Percentiles rank a stretch among this genome's conserved stretches.
phyloP scores from a whole-genome alignment of 1,140 invertebrate species.

The Papilio polyxenes region DNA sequence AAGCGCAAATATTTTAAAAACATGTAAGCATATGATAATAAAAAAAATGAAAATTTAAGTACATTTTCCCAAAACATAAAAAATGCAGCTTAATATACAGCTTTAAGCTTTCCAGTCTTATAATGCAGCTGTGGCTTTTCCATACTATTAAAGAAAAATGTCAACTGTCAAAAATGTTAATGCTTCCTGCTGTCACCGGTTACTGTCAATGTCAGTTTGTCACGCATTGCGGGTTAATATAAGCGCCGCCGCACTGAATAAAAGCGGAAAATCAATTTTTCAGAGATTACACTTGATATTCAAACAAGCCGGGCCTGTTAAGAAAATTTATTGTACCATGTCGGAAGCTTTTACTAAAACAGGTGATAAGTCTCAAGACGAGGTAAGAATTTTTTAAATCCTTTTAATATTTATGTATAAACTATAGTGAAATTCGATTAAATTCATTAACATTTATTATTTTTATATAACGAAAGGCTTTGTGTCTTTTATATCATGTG shows the following conservation, averaged over 20 bases:
- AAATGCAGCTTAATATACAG: no score
- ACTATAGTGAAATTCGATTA: slow-evolving; percentile 23
- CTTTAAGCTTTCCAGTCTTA: neutral
- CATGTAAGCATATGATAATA: no score
- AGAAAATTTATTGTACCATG: slow-evolving; percentile 51
- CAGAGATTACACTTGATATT: neutral
- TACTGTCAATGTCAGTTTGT: slow-evolving; percentile 26
- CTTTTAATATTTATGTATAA: slow-evolving; percentile 33
- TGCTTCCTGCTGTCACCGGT: neutral
- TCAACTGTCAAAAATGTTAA: neutral
- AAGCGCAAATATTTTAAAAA: no score
- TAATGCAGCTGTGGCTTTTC: neutral
- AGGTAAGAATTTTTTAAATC: slow-evolving; percentile 73
- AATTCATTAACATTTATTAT: neutral
- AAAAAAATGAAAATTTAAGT: neutral
- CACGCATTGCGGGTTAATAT: slow-evolving; percentile 33
- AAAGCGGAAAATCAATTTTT: slow-evolving; percentile 37
- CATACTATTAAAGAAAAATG: neutral
- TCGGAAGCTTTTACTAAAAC: slow-evolving; percentile 70
- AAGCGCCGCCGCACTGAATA: neutral
- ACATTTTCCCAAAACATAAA: neutral
- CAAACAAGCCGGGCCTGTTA: slow-evolving; percentile 16
- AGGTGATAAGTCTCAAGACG: slow-evolving; percentile 82
- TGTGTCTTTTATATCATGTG: neutral
- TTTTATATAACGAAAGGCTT: neutral